A percentile compares a stretch with the other conserved stretches of the same genome.
Conservation (phyloP, 2,888 invertebrate genomes). For the Netelia melanura region DNA sequence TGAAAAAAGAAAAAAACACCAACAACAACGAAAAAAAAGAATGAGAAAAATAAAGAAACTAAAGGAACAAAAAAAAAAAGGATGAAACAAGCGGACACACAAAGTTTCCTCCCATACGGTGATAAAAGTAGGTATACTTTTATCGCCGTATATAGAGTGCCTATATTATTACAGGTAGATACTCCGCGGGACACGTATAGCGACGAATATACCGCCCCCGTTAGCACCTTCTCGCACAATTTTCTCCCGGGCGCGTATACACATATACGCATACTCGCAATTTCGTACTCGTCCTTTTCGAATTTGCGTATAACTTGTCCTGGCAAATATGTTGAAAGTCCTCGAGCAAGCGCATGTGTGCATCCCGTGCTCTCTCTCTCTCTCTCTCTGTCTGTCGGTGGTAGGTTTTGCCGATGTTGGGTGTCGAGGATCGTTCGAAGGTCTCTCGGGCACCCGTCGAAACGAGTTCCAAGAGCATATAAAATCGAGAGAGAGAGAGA, state of each 20-base stretch:
- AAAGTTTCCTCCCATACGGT: conserved; percentile 32
- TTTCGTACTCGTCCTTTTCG: conserved; percentile 43
- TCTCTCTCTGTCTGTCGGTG: background rate
- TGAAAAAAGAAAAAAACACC: conserved; percentile 4
- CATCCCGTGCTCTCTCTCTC: conserved; percentile 4
- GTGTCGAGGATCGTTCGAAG: conserved; percentile 61
- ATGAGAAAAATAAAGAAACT: background rate
- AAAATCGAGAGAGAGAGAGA: conserved; percentile 35
- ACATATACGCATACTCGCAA: background rate
- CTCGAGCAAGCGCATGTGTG: background rate
- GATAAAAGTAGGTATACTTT: conserved; percentile 13
- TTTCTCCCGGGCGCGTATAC: background rate
- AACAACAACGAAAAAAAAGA: conserved; percentile 14
- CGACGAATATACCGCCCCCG: conserved; percentile 36
- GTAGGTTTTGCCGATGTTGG: conserved; percentile 10
- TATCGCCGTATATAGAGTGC: conserved; percentile 3
- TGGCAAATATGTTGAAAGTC: conserved; percentile 49
- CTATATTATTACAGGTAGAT: conserved; percentile 35
- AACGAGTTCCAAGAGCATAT: conserved; percentile 63
- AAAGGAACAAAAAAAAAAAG: background rate
- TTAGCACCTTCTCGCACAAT: conserved; percentile 17
- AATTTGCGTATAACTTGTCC: conserved; percentile 52
- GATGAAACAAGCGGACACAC: conserved; percentile 5
- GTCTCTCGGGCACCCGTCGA: conserved; percentile 57
- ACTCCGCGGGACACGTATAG: conserved; percentile 16